A percentile compares a stretch with the other conserved stretches of the same genome.
phyloP scores from a whole-genome alignment of 2,113 vertebrate species.

The Acrocephalus arundinaceus region DNA sequence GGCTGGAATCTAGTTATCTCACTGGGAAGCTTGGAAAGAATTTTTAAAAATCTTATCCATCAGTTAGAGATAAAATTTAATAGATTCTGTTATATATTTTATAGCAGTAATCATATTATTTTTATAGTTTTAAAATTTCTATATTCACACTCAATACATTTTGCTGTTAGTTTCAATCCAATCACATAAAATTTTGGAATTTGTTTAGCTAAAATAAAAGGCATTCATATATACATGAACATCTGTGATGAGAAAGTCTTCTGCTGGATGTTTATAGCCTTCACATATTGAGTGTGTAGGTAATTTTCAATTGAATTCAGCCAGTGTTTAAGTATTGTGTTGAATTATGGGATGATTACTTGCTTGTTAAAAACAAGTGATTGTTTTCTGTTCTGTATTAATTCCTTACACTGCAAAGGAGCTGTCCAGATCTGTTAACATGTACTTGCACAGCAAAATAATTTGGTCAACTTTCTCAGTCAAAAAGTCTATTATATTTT shows the following conservation, averaged over 20 bases:
- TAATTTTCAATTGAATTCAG: neutral
- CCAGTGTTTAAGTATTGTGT: neutral
- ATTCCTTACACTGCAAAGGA: neutral
- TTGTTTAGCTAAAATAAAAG: neutral
- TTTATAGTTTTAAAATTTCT: neutral
- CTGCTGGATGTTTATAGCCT: neutral
- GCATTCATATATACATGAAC: neutral
- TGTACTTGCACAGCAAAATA: neutral
- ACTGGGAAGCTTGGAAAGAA: neutral
- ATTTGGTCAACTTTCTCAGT: neutral
- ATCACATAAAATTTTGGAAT: neutral
- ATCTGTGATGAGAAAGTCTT: neutral
- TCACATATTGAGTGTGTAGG: neutral
- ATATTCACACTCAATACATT: neutral
- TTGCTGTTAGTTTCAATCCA: neutral
- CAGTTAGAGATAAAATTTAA: neutral
- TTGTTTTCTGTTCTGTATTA: neutral
- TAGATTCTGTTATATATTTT: neutral
- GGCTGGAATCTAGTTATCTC: neutral
- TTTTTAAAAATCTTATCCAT: neutral
- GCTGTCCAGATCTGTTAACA: neutral
- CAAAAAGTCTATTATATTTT: neutral
- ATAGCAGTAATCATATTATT: neutral
- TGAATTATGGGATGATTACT: neutral
- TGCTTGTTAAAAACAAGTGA: neutral